phyloP scores from a whole-genome alignment of 2,888 invertebrate genomes.

The Diaphora mendica region DNA sequence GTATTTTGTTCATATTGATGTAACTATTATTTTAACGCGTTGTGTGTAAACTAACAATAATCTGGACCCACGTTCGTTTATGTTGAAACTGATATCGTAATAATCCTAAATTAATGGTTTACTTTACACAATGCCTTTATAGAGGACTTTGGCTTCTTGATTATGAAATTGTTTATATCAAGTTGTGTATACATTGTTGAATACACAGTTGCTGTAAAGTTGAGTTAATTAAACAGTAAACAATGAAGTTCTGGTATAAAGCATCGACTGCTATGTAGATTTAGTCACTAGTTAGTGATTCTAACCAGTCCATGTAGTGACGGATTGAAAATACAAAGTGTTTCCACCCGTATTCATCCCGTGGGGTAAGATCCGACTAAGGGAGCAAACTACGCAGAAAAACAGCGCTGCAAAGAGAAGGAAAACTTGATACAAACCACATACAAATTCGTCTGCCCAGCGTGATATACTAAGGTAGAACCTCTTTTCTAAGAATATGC shows the following conservation, averaged over 20 bases:
- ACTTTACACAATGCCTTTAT: constrained; percentile 3
- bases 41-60: constrained; percentile 48
- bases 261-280: neutral
- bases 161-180: neutral
- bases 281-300: no score
- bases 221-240: neutral
- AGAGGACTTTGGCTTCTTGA: neutral
- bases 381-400: no score
- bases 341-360: no score
- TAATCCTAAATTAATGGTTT: constrained; percentile 12
- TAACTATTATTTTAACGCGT: constrained; percentile 56
- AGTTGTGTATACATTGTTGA: neutral
- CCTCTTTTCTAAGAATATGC: no score
- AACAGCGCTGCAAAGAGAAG: no score
- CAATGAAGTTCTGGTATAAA: neutral
- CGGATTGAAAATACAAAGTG: no score
- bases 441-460: no score
- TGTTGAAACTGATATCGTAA: constrained; percentile 12
- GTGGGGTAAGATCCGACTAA: no score
- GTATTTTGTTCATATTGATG: constrained; percentile 60
- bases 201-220: neutral
- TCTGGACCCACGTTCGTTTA: constrained; percentile 2
- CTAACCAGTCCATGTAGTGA: no score
- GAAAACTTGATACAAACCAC: no score
- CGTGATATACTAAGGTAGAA: no score